Evolutionary conservation across 2,113 vertebrate genomes (phyloP).

Genomic region (Delphinus delphis): DNA sequence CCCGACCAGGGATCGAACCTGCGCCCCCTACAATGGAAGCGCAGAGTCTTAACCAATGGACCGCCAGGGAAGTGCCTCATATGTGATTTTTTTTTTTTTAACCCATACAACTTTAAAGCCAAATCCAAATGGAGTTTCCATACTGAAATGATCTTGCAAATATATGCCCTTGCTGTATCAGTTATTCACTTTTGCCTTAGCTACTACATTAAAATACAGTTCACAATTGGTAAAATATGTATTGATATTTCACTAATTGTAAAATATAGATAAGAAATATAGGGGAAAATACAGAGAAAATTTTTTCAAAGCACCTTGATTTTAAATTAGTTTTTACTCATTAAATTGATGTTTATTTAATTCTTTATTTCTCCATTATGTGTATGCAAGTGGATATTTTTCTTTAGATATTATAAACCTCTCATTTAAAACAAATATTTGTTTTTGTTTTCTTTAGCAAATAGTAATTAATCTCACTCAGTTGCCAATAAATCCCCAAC

Average conservation of each 20-base stretch:
- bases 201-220: neutral
- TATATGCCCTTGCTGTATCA: neutral
- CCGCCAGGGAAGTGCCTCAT: too few species aligned
- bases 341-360: neutral
- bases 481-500: neutral
- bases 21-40: too few species aligned
- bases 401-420: neutral
- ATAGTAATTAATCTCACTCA: neutral
- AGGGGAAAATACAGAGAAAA: neutral
- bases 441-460: neutral
- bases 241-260: neutral
- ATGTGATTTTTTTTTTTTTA: neutral
- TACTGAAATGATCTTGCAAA: neutral
- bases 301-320: neutral
- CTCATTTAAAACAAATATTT: neutral
- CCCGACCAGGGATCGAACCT: too few species aligned
- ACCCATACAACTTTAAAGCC: neutral
- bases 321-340: conserved; percentile 15
- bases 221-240: neutral
- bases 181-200: neutral
- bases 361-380: neutral
- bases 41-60: too few species aligned
- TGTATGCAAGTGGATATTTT: neutral
- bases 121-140: neutral
- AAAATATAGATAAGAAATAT: neutral